Evolutionary conservation across 2,113 vertebrate species (phyloP).

Genomic region (Sceloporus tristichus): DNA sequence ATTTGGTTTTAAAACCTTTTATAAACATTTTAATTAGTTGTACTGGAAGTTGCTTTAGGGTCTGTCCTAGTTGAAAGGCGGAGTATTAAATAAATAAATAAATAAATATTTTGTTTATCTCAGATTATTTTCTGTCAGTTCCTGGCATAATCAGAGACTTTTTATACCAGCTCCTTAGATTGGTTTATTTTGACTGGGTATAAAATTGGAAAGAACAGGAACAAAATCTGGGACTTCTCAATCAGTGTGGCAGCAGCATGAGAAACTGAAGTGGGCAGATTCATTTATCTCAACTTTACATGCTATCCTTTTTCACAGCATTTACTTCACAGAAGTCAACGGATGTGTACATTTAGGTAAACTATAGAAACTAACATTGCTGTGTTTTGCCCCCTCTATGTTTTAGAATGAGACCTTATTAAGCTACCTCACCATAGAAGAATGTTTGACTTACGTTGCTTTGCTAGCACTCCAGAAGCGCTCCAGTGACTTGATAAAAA

Average conservation of each 20-base stretch:
- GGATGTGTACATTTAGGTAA: background rate
- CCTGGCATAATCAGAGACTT: no score
- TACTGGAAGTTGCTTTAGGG: no score
- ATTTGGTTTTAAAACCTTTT: no score
- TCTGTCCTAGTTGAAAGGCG: no score
- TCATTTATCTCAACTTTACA: no score
- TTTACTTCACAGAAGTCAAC: background rate
- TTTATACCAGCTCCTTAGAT: no score
- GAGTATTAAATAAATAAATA: no score
- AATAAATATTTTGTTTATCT: no score
- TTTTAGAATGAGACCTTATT: conserved; percentile 88
- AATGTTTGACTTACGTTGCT: conserved; percentile 90
- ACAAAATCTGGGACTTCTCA: background rate
- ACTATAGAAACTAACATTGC: background rate
- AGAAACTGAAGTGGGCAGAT: background rate
- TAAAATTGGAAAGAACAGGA: background rate
- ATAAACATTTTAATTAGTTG: no score
- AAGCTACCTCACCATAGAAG: conserved; percentile 90
- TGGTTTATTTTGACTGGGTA: no score
- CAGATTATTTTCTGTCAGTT: no score
- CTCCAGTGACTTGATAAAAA: conserved; percentile 77
- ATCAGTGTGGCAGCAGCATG: no score
- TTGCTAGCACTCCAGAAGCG: conserved; percentile 83
- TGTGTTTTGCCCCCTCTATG: background rate
- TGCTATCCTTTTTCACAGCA: background rate